These are phyloP conservation scores for Hystrix brachyura DNA, from an alignment of 2,113 vertebrate species.

Conservation along the genomic window DNA sequence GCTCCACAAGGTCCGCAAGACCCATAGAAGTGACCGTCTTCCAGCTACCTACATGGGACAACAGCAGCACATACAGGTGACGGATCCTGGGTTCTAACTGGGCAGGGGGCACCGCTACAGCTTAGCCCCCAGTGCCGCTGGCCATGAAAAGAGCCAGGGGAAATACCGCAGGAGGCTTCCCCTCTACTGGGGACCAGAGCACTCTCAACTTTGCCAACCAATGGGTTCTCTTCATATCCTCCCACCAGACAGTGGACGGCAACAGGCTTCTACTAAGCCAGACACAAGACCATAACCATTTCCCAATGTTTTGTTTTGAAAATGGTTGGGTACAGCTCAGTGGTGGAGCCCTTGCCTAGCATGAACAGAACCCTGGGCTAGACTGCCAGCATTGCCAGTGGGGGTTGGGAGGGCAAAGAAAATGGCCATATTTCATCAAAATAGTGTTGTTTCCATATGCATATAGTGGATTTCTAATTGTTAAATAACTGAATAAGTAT, in stretches of 20 bases:
- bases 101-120: no score
- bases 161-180: neutral
- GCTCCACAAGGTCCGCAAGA: no score
- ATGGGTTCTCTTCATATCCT: accelerated
- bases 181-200: accelerated
- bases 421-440: neutral
- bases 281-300: no score
- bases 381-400: no score
- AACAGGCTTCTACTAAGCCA: neutral
- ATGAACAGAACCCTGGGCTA: no score
- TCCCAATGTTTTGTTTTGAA: neutral
- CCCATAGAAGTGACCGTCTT: no score
- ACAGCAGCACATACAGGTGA: no score
- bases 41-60: no score
- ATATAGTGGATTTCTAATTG: neutral
- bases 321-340: neutral
- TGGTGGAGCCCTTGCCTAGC: neutral
- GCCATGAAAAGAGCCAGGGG: neutral
- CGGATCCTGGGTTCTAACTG: no score
- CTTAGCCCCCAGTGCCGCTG: no score
- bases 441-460: neutral
- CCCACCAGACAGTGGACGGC: neutral
- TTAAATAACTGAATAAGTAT: neutral
- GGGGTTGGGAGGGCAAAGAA: neutral
- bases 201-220: neutral